Conservation (phyloP, 2,113 vertebrate species). For the Myotis brandtii region DNA sequence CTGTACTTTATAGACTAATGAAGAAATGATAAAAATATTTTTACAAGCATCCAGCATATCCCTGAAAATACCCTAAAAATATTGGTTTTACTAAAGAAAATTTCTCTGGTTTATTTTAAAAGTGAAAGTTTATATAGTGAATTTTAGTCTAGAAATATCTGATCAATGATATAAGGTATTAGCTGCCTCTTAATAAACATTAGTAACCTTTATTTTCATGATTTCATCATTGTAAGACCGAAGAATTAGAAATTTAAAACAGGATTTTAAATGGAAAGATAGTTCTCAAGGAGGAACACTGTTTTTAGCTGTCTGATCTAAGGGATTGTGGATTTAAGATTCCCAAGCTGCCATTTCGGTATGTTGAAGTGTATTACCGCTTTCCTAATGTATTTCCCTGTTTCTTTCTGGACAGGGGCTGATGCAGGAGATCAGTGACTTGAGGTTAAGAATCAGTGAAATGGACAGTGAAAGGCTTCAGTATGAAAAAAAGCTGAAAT, state of each 20-base stretch:
- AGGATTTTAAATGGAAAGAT: background rate
- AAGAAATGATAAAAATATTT: constrained; percentile 26
- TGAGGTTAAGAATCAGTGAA: constrained; percentile 93
- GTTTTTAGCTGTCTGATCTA: background rate
- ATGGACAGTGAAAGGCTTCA: constrained; percentile 95
- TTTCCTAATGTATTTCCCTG: constrained; percentile 16
- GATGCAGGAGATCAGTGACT: constrained; percentile 94
- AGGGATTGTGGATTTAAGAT: background rate
- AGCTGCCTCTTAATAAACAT: background rate
- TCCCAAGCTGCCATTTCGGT: background rate
- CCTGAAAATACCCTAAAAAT: background rate
- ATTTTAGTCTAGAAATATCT: background rate
- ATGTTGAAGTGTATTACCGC: background rate
- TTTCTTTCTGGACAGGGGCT: constrained; percentile 87
- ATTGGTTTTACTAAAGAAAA: background rate
- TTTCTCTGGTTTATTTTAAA: background rate
- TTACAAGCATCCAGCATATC: background rate
- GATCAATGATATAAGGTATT: background rate
- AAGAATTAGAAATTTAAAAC: background rate
- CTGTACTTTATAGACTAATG: background rate
- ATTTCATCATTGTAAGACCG: background rate
- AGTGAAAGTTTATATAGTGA: background rate
- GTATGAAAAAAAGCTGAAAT: constrained; percentile 96
- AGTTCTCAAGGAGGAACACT: background rate
- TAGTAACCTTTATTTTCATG: background rate